A percentile compares a stretch with the other conserved stretches of the same genome.
phyloP scores from a whole-genome alignment of 2,113 vertebrate genomes.

The Pheucticus melanocephalus region DNA sequence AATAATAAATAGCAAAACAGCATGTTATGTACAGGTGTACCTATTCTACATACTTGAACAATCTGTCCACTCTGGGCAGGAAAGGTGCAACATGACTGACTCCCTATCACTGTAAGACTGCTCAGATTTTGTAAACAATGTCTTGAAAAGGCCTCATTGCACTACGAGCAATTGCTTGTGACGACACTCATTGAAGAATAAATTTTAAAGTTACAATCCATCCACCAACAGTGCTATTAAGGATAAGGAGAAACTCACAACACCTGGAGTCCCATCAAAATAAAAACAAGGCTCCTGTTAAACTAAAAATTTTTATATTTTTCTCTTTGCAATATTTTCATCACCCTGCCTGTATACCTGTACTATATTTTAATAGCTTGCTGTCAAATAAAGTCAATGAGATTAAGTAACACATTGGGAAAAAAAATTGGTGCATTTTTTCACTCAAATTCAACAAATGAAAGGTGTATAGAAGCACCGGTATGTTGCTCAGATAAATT shows the following conservation, averaged over 20 bases:
- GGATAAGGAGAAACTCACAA: neutral
- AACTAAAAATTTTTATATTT: neutral
- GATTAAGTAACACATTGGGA: neutral
- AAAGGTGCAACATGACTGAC: neutral
- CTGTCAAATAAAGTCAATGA: constrained; percentile 9
- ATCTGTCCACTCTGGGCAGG: neutral
- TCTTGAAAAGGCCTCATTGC: neutral
- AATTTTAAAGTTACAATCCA: neutral
- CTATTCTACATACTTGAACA: neutral
- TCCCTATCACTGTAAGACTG: neutral
- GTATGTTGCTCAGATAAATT: constrained; percentile 34
- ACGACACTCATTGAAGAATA: neutral
- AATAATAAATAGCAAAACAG: neutral
- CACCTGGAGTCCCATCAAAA: neutral
- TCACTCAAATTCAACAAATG: constrained; percentile 38
- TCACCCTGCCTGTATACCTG: neutral
- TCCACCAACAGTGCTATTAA: neutral
- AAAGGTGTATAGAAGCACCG: constrained; percentile 5
- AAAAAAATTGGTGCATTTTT: neutral
- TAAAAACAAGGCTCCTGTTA: neutral
- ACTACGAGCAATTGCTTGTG: neutral
- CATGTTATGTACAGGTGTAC: too few relatives aligned
- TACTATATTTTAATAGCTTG: neutral
- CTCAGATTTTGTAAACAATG: neutral
- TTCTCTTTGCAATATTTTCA: neutral